A percentile compares a stretch with the other conserved stretches of the same genome.
phyloP scores from a whole-genome alignment of 2,888 invertebrate genomes.

The Protodeltote pygarga region DNA sequence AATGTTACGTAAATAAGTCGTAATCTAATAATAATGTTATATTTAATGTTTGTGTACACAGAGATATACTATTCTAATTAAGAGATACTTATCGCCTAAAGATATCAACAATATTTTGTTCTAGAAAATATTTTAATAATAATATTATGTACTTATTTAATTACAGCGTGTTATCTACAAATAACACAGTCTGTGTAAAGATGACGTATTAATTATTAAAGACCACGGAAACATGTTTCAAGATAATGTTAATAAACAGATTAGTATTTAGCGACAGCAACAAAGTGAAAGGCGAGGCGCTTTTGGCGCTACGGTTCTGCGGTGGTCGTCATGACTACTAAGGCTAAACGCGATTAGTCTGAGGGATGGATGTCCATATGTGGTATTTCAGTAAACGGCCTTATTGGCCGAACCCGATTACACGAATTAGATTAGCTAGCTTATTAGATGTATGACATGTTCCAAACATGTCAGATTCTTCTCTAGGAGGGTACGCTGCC shows the following conservation, averaged over 20 bases:
- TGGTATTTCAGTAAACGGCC: too few species aligned
- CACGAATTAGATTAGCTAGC: too few species aligned
- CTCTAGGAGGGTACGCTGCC: too few species aligned
- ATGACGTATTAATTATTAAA: slow-evolving; percentile 10
- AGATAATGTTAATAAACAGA: slow-evolving; percentile 33
- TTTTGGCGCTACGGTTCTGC: too few species aligned
- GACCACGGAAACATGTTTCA: slow-evolving; percentile 30
- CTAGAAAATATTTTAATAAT: slow-evolving; percentile 33
- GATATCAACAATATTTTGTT: slow-evolving; percentile 28
- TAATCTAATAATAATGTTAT: slow-evolving; percentile 25
- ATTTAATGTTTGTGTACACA: slow-evolving; percentile 7
- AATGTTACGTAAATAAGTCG: slow-evolving; percentile 8
- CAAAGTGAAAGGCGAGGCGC: too few species aligned
- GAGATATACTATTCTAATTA: slow-evolving; percentile 18
- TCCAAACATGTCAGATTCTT: too few species aligned
- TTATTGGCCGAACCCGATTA: too few species aligned
- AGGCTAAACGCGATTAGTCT: too few species aligned
- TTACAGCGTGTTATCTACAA: slow-evolving; percentile 17
- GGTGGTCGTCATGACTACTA: too few species aligned
- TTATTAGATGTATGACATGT: too few species aligned
- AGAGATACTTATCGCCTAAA: slow-evolving; percentile 18
- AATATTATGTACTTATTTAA: slow-evolving; percentile 23
- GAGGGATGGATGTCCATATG: too few species aligned
- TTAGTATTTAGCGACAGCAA: slow-evolving; percentile 27
- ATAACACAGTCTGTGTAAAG: slow-evolving; percentile 19